phyloP scores from a whole-genome alignment of 1,140 invertebrate genomes.

The Danaus melanippus region DNA sequence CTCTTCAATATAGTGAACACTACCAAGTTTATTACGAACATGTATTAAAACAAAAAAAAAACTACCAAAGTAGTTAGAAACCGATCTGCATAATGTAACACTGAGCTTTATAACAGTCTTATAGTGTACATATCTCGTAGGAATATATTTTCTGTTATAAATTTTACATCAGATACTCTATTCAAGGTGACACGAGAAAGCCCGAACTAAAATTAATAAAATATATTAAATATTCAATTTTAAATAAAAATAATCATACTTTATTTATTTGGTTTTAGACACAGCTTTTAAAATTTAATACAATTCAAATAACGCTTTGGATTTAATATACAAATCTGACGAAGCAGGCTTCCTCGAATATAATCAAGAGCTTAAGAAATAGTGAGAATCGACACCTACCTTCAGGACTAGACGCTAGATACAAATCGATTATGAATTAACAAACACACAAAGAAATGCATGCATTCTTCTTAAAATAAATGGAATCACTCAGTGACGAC shows the following conservation, averaged over 20 bases:
- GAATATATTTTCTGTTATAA: conserved; percentile 18
- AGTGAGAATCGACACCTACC: conserved; percentile 62
- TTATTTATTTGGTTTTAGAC: conserved; percentile 63
- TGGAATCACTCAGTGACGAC: conserved; percentile 67
- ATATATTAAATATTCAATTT: conserved; percentile 20
- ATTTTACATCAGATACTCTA: conserved; percentile 21
- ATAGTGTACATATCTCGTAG: conserved; percentile 18
- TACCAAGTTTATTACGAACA: too few relatives aligned
- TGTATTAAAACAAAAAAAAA: too few relatives aligned
- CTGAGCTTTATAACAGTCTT: conserved; percentile 28
- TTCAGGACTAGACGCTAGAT: conserved; percentile 65
- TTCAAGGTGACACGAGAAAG: conserved; percentile 33
- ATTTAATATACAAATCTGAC: conserved; percentile 21
- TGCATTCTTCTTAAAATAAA: conserved; percentile 70
- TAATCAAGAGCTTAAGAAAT: conserved; percentile 52
- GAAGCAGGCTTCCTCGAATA: conserved; percentile 44
- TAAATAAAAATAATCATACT: conserved; percentile 26
- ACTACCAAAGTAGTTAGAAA: too few relatives aligned
- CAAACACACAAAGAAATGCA: conserved; percentile 70
- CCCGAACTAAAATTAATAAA: conserved; percentile 31
- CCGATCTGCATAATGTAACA: too few relatives aligned
- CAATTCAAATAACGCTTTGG: conserved; percentile 17
- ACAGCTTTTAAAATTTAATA: conserved; percentile 37
- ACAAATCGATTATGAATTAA: conserved; percentile 61
- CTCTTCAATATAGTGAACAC: too few relatives aligned